Percentiles rank a stretch among this genome's conserved stretches.
Evolutionary conservation across 2,888 invertebrate genomes (phyloP).

Genomic region (Troides aeacus): DNA sequence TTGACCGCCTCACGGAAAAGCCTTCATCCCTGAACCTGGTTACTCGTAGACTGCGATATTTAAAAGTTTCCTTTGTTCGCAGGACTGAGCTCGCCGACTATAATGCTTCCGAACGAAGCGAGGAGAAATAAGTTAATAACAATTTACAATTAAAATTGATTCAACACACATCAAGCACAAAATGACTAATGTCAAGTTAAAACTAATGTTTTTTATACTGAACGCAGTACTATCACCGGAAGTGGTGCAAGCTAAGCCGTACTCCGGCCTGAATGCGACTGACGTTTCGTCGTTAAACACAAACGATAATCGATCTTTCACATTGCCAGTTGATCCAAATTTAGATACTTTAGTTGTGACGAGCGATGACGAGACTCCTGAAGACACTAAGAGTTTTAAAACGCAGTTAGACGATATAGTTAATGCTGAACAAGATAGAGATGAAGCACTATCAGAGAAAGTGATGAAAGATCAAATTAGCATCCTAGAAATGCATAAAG

Average conservation of each 20-base stretch:
- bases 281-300: slow-evolving; percentile 56
- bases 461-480: slow-evolving; percentile 40
- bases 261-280: slow-evolving; percentile 52
- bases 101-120: slow-evolving; percentile 34
- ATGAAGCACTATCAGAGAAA: slow-evolving; percentile 57
- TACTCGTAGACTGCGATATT: slow-evolving; percentile 38
- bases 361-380: slow-evolving; percentile 52
- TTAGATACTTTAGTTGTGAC: slow-evolving; percentile 71
- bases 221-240: slow-evolving; percentile 65
- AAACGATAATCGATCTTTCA: slow-evolving; percentile 56
- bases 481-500: slow-evolving; percentile 45
- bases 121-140: slow-evolving; percentile 37
- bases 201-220: slow-evolving; percentile 69
- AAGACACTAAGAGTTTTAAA: slow-evolving; percentile 60
- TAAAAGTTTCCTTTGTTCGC: slow-evolving; percentile 48
- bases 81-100: slow-evolving; percentile 38
- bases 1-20: slow-evolving; percentile 20
- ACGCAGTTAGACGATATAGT: slow-evolving; percentile 63
- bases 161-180: slow-evolving; percentile 14
- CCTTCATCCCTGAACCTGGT: slow-evolving; percentile 32
- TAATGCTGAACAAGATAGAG: slow-evolving; percentile 66
- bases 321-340: slow-evolving; percentile 64
- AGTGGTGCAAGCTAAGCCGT: slow-evolving; percentile 64
- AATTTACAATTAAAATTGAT: slow-evolving; percentile 1
- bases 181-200: slow-evolving; percentile 76